A percentile compares a stretch with the other conserved stretches of the same genome.
Conservation (phyloP, 2,113 vertebrate species). For the Forbesichthys agassizii region DNA sequence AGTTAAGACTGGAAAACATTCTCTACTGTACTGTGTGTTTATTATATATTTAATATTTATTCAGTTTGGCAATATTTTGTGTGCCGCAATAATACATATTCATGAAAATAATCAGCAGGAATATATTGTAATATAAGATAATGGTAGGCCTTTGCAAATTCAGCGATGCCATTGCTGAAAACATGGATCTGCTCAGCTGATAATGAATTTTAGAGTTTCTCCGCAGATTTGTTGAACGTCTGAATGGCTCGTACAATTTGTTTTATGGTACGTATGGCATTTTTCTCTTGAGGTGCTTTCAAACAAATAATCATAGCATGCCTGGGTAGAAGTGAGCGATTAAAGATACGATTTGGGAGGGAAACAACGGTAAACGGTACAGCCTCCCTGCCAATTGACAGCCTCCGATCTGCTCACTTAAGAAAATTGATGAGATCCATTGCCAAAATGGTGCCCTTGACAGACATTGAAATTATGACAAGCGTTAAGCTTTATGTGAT, state of each 20-base stretch:
- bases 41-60: no score
- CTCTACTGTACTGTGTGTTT: no score
- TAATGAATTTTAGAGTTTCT: no score
- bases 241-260: conserved; percentile 11
- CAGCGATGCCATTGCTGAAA: no score
- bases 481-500: conserved; percentile 71
- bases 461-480: conserved; percentile 68
- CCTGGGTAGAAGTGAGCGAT: conserved; percentile 22
- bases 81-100: no score
- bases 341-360: conserved; percentile 45
- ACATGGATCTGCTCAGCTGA: no score
- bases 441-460: conserved; percentile 71
- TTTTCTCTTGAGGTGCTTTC: conserved; percentile 40
- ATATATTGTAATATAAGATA: no score
- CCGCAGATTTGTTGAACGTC: neutral
- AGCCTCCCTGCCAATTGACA: conserved; percentile 55
- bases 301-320: conserved; percentile 13
- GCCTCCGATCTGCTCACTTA: conserved; percentile 61
- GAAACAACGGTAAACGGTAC: conserved; percentile 35
- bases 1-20: no score
- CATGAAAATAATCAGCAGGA: no score
- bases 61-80: no score
- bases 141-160: no score
- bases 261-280: conserved; percentile 5
- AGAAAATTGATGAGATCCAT: conserved; percentile 65